Evolutionary conservation across 2,113 vertebrate genomes (phyloP), one percentile per base, ranked within the genome.

Genomic region (Mionectes macconnelli): DNA sequence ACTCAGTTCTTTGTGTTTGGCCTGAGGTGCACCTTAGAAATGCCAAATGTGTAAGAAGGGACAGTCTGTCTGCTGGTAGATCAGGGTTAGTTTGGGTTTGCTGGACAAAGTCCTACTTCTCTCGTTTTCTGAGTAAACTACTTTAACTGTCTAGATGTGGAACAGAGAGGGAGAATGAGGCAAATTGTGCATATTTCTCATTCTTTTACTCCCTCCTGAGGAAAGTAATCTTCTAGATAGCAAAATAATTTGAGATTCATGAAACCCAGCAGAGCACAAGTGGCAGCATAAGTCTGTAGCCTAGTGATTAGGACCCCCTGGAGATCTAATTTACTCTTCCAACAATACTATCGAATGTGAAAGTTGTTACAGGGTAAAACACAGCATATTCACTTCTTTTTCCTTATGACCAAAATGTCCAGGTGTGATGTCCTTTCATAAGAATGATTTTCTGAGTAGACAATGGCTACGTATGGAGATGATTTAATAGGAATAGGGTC

Each of bases 211-310:
- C 73, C 83, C 96, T 60, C 80, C 89, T 81, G 91, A 90, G 94
- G 52, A 91, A 89, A 78, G 68, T 84, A 91, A 94, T 94, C 91
- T 93, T 84, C 76, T 87, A 94, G 93, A 95, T 94, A 93, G 93
- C 79, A 92, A 96, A 97, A 96, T 90, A 96, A 96, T 94, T 96
- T 93, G 76, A 92, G 86, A 92, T 93, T 89, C 95, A 93, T 87
- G 89, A 95, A 96, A 90, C 42, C 56, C 49, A 13, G 35, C 89
- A 81, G 80, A 90, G 93, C 73, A 68, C 77, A 94, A 95, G 80
- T 78, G 60, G 88, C 73, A 97, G 76, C 39, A 81, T 81, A 89
- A 90, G 24, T 90, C 84, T 87, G 68, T 81, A 95, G 84, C 60
- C 56, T 75, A 63, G 56, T 92, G 89, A 96, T 97, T 96, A 95